A percentile compares a stretch with the other conserved stretches of the same genome.
These are phyloP conservation scores for Tachysurus fulvidraco DNA, from an alignment of 2,113 vertebrate genomes.

Conservation along the genomic window DNA sequence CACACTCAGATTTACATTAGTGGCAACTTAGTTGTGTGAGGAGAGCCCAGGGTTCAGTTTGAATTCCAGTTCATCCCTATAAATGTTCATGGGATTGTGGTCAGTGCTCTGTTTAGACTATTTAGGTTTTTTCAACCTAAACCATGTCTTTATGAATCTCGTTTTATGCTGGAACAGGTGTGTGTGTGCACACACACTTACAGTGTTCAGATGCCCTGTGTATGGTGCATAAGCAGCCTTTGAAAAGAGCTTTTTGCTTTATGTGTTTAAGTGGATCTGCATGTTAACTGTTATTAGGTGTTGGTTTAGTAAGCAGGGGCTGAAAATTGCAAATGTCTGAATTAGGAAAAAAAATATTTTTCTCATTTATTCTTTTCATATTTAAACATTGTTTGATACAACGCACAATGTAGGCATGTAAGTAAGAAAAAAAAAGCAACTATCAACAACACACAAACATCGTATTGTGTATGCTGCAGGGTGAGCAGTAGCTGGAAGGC, in stretches of 20 bases:
- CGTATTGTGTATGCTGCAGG: slow-evolving; percentile 34
- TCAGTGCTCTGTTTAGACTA: background rate
- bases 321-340: no score
- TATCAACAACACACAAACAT: slow-evolving; percentile 23
- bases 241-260: background rate
- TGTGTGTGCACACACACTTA: background rate
- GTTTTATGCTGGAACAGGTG: background rate
- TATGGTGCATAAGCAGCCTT: background rate
- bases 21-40: background rate
- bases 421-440: slow-evolving; percentile 6
- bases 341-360: no score
- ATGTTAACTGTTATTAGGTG: background rate
- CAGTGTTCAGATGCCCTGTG: background rate
- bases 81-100: background rate
- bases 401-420: slow-evolving; percentile 3
- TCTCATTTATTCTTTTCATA: no score
- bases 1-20: background rate
- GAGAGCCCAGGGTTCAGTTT: background rate
- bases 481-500: slow-evolving; percentile 56
- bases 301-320: background rate
- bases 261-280: background rate
- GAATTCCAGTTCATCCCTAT: background rate
- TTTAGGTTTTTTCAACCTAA: background rate
- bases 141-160: background rate
- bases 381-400: no score